Percentiles rank a stretch among this genome's conserved stretches.
These are phyloP conservation scores for Staurois parvus DNA, from an alignment of 2,797 vertebrate species.

Conservation along the genomic window DNA sequence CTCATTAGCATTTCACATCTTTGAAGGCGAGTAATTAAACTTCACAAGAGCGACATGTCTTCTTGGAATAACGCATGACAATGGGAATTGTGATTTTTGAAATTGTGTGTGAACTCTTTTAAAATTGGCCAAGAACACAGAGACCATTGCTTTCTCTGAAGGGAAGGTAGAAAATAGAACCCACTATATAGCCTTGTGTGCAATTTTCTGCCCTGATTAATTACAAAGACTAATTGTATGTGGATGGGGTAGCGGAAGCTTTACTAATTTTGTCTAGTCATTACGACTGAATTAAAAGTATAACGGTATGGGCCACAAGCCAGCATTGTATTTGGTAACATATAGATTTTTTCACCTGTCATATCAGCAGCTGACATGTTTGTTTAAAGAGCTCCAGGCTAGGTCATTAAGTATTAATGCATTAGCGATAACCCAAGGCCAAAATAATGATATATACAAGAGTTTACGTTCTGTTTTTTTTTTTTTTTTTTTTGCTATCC, in stretches of 20 bases:
- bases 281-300: conserved; percentile 74
- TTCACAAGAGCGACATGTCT: conserved; percentile 78
- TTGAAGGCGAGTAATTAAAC: conserved; percentile 72
- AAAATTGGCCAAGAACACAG: conserved; percentile 78
- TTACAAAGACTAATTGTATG: conserved; percentile 90
- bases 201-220: conserved; percentile 99
- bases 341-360: conserved; percentile 13
- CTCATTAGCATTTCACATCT: conserved; percentile 79
- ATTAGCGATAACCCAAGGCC: no score
- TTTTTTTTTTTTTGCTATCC: background rate
- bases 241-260: conserved; percentile 80
- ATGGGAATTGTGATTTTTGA: conserved; percentile 78
- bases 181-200: conserved; percentile 85
- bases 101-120: conserved; percentile 77
- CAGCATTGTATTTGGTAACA: conserved; percentile 10
- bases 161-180: conserved; percentile 69
- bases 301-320: background rate
- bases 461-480: background rate
- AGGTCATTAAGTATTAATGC: no score
- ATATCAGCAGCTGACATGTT: background rate
- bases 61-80: conserved; percentile 79
- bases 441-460: no score
- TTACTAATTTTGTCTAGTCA: conserved; percentile 75
- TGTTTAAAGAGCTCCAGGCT: background rate
- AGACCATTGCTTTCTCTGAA: conserved; percentile 74